Evolutionary conservation across 1,140 invertebrate genomes (phyloP).

Genomic region (Pseudomyrmex concolor): DNA sequence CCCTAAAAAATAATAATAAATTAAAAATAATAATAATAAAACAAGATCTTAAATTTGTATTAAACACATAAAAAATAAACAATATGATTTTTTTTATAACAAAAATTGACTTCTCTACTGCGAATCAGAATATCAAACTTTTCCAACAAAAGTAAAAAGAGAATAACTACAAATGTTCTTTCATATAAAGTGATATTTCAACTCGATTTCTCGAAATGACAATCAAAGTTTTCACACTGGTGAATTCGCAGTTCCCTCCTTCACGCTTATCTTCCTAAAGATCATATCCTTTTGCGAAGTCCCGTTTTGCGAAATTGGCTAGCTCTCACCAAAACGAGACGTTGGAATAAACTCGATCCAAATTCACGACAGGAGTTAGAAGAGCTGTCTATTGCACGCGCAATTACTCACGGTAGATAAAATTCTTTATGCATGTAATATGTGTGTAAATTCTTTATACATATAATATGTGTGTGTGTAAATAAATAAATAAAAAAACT

Average conservation of each 20-base stretch:
- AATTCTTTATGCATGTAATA: not conserved
- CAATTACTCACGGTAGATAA: not conserved
- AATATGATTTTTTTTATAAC: no score
- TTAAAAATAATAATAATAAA: not conserved
- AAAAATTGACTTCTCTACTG: no score
- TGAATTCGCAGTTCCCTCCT: constrained; percentile 24
- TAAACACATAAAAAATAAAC: no score
- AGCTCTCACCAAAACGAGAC: constrained; percentile 35
- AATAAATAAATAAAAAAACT: no score
- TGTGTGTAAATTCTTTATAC: no score
- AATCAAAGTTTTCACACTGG: constrained; percentile 54
- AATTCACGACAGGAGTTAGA: constrained; percentile 48
- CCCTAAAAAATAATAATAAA: not conserved
- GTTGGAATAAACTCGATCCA: constrained; percentile 23
- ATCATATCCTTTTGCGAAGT: constrained; percentile 58
- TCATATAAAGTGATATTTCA: not conserved
- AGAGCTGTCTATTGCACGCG: constrained; percentile 18
- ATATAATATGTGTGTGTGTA: not conserved
- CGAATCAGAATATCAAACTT: no score
- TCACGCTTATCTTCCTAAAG: constrained; percentile 43
- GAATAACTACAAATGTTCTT: not conserved
- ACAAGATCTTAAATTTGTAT: no score
- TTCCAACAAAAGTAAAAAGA: not conserved
- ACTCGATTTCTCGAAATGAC: constrained; percentile 30
- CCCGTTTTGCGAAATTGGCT: constrained; percentile 60